Percentiles rank a stretch among this genome's conserved stretches.
These are phyloP conservation scores for Thaleichthys pacificus DNA, from an alignment of 2,797 vertebrate genomes.

Conservation along the genomic window DNA sequence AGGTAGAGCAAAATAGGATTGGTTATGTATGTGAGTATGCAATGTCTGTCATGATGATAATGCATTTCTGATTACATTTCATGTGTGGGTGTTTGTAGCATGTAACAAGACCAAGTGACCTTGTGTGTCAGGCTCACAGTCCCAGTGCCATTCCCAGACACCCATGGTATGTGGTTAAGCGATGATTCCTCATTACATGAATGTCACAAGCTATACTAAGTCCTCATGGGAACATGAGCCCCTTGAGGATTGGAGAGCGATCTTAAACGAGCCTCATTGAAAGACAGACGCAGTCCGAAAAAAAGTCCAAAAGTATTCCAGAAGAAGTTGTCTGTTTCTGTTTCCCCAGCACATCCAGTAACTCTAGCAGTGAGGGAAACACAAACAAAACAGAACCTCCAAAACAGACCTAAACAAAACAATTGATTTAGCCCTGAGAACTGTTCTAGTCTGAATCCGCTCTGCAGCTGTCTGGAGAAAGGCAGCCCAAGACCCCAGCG, in stretches of 20 bases:
- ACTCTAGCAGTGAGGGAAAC: conserved; percentile 25
- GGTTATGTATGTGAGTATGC: background rate
- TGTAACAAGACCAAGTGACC: background rate
- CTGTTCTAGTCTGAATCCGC: conserved; percentile 55
- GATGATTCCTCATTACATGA: background rate
- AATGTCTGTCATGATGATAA: background rate
- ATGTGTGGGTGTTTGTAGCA: background rate
- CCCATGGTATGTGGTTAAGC: background rate
- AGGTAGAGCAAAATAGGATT: background rate
- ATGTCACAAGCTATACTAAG: background rate
- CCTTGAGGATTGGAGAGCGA: background rate
- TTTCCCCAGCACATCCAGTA: conserved; percentile 45
- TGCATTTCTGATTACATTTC: background rate
- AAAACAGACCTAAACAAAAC: conserved; percentile 30
- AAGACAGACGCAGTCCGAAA: background rate
- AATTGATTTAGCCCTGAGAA: conserved; percentile 63
- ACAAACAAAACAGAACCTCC: conserved; percentile 24
- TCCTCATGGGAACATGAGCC: background rate
- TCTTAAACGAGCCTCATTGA: background rate
- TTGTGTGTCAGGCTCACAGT: conserved; percentile 3
- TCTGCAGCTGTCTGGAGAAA: conserved; percentile 54
- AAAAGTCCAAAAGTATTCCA: too few relatives aligned
- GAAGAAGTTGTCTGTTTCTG: background rate
- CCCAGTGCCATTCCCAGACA: conserved; percentile 3
- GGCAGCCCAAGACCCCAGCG: conserved; percentile 51